A percentile compares a stretch with the other conserved stretches of the same genome.
Conservation (phyloP, 1,140 invertebrate genomes). For the Drosophila triauraria region DNA sequence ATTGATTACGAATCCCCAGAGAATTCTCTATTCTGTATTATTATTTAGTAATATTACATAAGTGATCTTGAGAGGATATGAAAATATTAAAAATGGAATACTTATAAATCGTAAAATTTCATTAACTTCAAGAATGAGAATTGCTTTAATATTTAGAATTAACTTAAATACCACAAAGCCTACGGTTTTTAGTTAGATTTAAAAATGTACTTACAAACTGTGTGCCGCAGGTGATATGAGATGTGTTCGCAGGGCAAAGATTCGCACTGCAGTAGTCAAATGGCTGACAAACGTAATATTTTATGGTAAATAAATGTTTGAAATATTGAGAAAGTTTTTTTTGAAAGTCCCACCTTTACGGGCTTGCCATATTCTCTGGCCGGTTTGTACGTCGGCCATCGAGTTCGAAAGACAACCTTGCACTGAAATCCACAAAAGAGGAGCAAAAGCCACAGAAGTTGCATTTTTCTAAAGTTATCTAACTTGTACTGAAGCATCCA, state of each 20-base stretch:
- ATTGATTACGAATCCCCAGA: too few relatives aligned
- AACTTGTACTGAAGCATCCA: background rate
- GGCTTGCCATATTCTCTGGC: background rate
- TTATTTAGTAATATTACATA: too few relatives aligned
- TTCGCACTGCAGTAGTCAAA: background rate
- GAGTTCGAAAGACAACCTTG: background rate
- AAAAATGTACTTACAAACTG: conserved; percentile 1
- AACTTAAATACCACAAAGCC: too few relatives aligned
- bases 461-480: background rate
- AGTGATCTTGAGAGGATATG: too few relatives aligned
- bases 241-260: background rate
- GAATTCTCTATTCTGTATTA: too few relatives aligned
- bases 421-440: background rate
- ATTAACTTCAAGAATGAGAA: background rate
- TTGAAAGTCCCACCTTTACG: background rate
- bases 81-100: too few relatives aligned
- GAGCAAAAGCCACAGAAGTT: background rate
- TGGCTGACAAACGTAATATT: conserved; percentile 1
- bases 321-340: too few relatives aligned
- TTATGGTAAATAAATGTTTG: background rate
- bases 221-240: background rate
- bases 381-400: background rate
- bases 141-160: background rate
- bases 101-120: too few relatives aligned
- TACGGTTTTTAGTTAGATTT: background rate